Evolutionary conservation across 2,888 invertebrate species (phyloP), one percentile per base, ranked within the genome.

Genomic region (Lathronympha strigana): DNA sequence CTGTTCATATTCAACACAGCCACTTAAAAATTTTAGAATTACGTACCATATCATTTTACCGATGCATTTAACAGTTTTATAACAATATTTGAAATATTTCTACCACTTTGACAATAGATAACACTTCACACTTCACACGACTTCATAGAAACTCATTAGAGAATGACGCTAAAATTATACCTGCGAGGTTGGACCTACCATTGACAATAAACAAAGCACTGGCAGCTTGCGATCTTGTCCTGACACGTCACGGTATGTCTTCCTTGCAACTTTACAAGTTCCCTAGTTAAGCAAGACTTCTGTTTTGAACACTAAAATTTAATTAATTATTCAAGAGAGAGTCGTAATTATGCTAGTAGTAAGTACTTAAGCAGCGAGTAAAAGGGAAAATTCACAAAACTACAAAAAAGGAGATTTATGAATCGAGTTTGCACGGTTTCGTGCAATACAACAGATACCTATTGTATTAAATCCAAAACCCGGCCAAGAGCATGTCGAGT

Each of bases 171-270:
- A 25, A n/a, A 21, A 13, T 21, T 19, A n/a, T 43, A 25, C 15
- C 45, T 21, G 40, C 9, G 25, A 53, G 51, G 50, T 50, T 43
- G 40, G 47, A 31, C 47, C 21, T 60, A 17, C 33, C n/a, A 54
- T 17, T 31, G 23, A 53, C 25, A 64, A 58, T 17, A 63, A 66
- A 61, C 61, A 66, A 66, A 61, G 31, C 21, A 61, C 61, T 54
- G 66, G 61, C 54, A 33, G 25, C n/a, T 38, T 31, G 31, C 60
- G 61, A 31, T 66, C 66, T 25, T 49, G 66, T 66, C 23, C 53
- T 49, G 47, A 66, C 66, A 61, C 53, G 66, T 60, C 66, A 60
- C 45, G 53, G 60, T 28, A 58, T 31, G 33, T 38, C 17, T 51
- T 31, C 21, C 63, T 36, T 25, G 19, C 33, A 49, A 28, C 19